A percentile compares a stretch with the other conserved stretches of the same genome.
Evolutionary conservation across 2,113 vertebrate genomes (phyloP).

Genomic region (Baryphthengus martii): DNA sequence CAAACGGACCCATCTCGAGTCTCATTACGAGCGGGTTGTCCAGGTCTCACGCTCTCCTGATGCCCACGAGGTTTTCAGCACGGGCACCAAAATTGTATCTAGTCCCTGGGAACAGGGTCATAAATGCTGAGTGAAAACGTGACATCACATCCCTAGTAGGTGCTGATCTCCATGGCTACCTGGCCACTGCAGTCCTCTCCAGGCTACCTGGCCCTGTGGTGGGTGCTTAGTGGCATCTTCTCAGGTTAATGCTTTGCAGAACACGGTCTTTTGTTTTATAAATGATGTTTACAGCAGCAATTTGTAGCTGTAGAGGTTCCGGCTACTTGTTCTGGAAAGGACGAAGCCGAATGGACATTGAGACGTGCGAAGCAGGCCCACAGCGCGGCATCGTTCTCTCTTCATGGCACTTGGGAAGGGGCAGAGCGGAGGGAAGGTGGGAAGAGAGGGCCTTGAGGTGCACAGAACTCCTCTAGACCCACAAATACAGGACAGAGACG

Average conservation of each 20-base stretch:
- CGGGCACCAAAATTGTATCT: not conserved
- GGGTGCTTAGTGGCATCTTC: not conserved
- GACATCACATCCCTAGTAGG: not conserved
- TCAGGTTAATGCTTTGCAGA: not conserved
- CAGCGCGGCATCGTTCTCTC: not conserved
- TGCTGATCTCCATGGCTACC: not conserved
- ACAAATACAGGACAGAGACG: not conserved
- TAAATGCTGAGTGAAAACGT: not conserved
- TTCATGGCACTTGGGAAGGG: not conserved
- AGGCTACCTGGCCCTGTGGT: not conserved
- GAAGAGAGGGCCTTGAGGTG: not conserved
- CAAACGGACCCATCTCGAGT: not conserved
- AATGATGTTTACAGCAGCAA: not conserved
- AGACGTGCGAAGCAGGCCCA: not conserved
- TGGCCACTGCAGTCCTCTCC: not conserved
- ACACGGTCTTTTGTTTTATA: not conserved
- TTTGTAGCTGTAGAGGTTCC: not conserved
- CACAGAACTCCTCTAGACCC: not conserved
- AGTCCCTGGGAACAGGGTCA: rapidly evolving
- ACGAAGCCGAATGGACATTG: rapidly evolving
- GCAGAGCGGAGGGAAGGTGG: not conserved
- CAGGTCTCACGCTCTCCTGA: not conserved
- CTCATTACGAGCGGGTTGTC: not conserved
- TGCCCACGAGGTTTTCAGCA: not conserved
- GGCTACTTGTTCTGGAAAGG: not conserved